phyloP scores from a whole-genome alignment of 2,113 vertebrate genomes.

The Synodontis membranacea region DNA sequence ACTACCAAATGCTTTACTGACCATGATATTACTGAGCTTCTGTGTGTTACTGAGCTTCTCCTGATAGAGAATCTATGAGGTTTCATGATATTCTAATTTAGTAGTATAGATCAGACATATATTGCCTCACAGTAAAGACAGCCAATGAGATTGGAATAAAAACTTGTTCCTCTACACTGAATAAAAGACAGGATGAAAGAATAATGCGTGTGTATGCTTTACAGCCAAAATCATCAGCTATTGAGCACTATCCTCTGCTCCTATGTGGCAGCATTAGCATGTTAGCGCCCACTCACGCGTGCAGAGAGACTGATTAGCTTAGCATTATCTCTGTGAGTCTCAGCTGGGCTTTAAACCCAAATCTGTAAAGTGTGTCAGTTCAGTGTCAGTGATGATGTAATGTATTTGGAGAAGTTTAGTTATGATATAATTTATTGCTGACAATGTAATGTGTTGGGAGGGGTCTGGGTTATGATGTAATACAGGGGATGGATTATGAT shows the following conservation, averaged over 20 bases:
- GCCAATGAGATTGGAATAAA: no score
- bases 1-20: no score
- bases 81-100: no score
- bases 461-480: neutral
- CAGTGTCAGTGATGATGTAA: neutral
- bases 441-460: no score
- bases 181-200: neutral
- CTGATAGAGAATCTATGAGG: no score
- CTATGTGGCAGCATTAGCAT: neutral
- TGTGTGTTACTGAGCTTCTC: no score
- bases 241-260: neutral
- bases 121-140: no score
- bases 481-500: neutral
- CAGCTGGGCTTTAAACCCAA: neutral
- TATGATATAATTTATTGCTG: no score
- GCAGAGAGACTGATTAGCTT: no score
- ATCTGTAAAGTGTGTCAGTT: neutral
- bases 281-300: constrained; percentile 11
- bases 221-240: neutral
- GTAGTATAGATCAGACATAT: neutral
- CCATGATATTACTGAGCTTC: no score
- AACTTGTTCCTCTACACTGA: no score
- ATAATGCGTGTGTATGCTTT: neutral
- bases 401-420: no score
- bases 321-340: neutral